Evolutionary conservation across 2,888 invertebrate genomes (phyloP).

Genomic region (Homarus gammarus): DNA sequence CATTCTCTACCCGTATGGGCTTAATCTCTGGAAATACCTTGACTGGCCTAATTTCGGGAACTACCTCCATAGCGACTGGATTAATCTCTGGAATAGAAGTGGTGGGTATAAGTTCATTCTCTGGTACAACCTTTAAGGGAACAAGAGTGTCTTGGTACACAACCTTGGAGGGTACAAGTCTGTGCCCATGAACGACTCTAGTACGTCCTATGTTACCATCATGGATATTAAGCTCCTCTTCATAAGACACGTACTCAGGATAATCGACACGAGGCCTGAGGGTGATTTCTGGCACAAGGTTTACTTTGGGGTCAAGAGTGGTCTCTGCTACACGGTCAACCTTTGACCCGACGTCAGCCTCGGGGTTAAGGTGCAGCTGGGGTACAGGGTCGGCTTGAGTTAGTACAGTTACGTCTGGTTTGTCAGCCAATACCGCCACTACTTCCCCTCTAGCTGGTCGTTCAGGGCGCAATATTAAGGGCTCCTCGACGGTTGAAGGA

Average conservation of each 20-base stretch:
- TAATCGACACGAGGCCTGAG: conserved; percentile 8
- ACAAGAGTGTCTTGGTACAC: not conserved
- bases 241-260: not conserved
- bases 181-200: conserved; percentile 26
- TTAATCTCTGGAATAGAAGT: conserved; percentile 21
- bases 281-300: not conserved
- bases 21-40: not conserved
- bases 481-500: conserved; percentile 3
- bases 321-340: not conserved
- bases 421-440: conserved; percentile 29
- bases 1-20: not conserved
- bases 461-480: not conserved
- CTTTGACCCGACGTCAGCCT: not conserved
- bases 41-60: conserved; percentile 30
- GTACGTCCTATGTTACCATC: not conserved
- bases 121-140: not conserved
- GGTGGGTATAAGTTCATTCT: not conserved
- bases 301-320: not conserved
- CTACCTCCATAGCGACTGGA: not conserved
- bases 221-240: not conserved
- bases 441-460: conserved; percentile 33
- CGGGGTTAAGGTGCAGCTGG: not conserved
- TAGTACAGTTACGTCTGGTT: conserved; percentile 47
- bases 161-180: conserved; percentile 28
- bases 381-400: conserved; percentile 30